Base-by-base conservation (phyloP, 2,113 vertebrate genomes). In the Gasterosteus nipponicus region DNA sequence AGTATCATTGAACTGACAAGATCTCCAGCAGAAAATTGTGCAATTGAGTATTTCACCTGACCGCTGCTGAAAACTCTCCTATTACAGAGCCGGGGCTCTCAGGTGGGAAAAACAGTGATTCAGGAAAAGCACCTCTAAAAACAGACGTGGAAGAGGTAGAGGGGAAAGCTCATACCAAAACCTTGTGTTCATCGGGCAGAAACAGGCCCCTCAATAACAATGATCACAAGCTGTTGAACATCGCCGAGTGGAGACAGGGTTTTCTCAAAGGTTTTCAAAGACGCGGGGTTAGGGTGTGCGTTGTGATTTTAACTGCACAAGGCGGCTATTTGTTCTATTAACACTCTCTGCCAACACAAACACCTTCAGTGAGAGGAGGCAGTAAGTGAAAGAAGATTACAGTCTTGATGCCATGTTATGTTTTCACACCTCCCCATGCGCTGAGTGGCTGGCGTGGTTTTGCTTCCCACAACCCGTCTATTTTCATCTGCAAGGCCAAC, bases 1-100 rank as follows among this genome's bases (percentile, higher is more conserved):
- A 65, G 83, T 84, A 89, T 85, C 86, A 90, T 64, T 69, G 77
- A 82, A 82, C 84, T 73, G 86, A 87, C 73, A 77, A 86, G 75
- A 83, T 81, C 82, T 89, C 83, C 16, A 77, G 87, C 87, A 84
- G 83, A 91, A 92, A 89, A 91, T 91, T 87, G 90, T 73, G 79
- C 87, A 89, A 89, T 87, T 42, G 76, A 87, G 85, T 72, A 58
- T 90, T 87, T 86, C 77, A 72, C 75, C 82, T 65, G 85, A 68
- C 75, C 69, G 39, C 38, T 7, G 72, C 80, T 73, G 72, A 82
- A 83, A 85, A 73, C 65, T 87, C 79, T 69, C 63, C 58, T 78
- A 79, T 87, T 78, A 86, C 78, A 73, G 83, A 75, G 56, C 33
- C 62, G 4, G 72, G 70, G 78, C 78, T 88, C 83, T 82, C 78